A percentile compares a stretch with the other conserved stretches of the same genome.
phyloP scores from a whole-genome alignment of 2,888 invertebrate species.

The Ectemnius continuus region DNA sequence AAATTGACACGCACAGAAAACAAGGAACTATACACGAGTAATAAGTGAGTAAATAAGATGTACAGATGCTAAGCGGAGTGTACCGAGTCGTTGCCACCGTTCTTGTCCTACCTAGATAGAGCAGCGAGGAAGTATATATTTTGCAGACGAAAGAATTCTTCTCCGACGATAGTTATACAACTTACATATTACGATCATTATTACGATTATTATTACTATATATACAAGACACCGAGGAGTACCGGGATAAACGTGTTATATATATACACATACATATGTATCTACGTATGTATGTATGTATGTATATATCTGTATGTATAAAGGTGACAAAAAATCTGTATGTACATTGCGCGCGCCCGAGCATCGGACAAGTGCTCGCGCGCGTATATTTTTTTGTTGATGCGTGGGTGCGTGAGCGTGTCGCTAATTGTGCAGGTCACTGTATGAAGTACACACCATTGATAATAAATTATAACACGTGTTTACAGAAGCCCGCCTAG shows the following conservation, averaged over 20 bases:
- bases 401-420: slow-evolving; percentile 36
- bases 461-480: slow-evolving; percentile 69
- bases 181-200: slow-evolving; percentile 5
- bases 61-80: slow-evolving; percentile 17
- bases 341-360: slow-evolving; percentile 30
- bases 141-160: slow-evolving; percentile 50
- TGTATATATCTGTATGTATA: slow-evolving; percentile 33
- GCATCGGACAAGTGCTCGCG: slow-evolving; percentile 14
- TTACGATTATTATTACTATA: background rate
- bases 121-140: slow-evolving; percentile 54
- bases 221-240: slow-evolving; percentile 37
- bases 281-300: slow-evolving; percentile 36
- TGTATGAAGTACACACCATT: slow-evolving; percentile 62
- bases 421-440: slow-evolving; percentile 64
- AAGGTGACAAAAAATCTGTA: slow-evolving; percentile 6
- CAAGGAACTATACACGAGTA: slow-evolving; percentile 37
- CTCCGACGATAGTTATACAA: slow-evolving; percentile 53
- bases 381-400: slow-evolving; percentile 61
- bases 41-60: slow-evolving; percentile 33
- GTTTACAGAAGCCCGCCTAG: slow-evolving; percentile 55
- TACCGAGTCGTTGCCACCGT: slow-evolving; percentile 48
- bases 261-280: slow-evolving; percentile 32
- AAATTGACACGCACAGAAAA: slow-evolving; percentile 39
- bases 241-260: slow-evolving; percentile 37
- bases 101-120: slow-evolving; percentile 53